A percentile compares a stretch with the other conserved stretches of the same genome.
Conservation (phyloP, 2,888 invertebrate species). For the Hirtodrosophila trivittata region DNA sequence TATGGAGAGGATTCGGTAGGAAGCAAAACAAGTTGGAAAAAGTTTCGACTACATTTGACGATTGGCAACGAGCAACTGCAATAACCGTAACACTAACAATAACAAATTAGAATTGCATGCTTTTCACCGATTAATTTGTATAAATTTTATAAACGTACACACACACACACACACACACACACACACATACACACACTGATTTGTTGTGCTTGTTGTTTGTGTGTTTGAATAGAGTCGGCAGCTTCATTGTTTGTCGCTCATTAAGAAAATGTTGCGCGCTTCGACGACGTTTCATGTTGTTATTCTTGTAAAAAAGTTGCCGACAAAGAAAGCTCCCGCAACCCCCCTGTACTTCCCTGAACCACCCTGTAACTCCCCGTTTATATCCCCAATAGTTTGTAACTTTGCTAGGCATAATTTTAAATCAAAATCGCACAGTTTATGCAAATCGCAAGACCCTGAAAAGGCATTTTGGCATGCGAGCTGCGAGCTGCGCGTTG, state of each 20-base stretch:
- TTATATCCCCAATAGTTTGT: background rate
- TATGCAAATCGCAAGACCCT: slow-evolving; percentile 63
- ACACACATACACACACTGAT: background rate
- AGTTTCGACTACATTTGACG: slow-evolving; percentile 28
- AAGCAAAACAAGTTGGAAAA: slow-evolving; percentile 1
- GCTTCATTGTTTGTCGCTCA: slow-evolving; percentile 71
- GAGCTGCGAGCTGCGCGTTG: slow-evolving; percentile 21
- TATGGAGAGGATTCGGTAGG: background rate
- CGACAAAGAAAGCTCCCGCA: slow-evolving; percentile 43
- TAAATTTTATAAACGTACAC: slow-evolving; percentile 4
- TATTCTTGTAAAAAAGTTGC: slow-evolving; percentile 25
- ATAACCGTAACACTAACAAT: slow-evolving; percentile 56
- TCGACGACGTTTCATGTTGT: slow-evolving; percentile 44
- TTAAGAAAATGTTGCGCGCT: slow-evolving; percentile 73
- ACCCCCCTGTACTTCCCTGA: slow-evolving; percentile 10
- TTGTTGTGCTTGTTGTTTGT: background rate
- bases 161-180: background rate
- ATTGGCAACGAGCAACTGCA: slow-evolving; percentile 35
- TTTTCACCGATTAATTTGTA: slow-evolving; percentile 65
- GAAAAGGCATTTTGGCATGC: slow-evolving; percentile 64
- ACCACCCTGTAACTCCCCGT: background rate
- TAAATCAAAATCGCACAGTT: slow-evolving; percentile 61
- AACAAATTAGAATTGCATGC: slow-evolving; percentile 76
- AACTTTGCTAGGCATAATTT: slow-evolving; percentile 56
- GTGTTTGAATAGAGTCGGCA: slow-evolving; percentile 17